Evolutionary conservation across 2,797 vertebrate genomes (phyloP).

Genomic region (Potorous gilbertii): DNA sequence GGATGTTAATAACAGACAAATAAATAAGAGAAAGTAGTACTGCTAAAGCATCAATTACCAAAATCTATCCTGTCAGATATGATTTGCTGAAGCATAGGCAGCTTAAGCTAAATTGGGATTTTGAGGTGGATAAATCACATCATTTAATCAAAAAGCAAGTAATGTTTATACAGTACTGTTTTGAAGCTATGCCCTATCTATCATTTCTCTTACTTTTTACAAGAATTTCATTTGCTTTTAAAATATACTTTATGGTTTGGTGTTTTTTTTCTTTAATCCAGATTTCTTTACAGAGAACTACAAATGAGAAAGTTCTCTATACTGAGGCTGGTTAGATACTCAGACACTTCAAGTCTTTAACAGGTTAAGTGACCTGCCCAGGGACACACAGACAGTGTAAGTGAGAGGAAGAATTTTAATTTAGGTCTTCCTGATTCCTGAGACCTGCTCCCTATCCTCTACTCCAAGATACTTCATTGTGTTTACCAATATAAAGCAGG

Average conservation of each 20-base stretch:
- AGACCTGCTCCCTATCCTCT: background rate
- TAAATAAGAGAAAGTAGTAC: background rate
- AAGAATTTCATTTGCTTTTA: constrained; percentile 34
- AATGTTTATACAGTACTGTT: background rate
- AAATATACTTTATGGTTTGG: background rate
- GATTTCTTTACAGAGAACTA: background rate
- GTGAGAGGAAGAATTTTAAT: background rate
- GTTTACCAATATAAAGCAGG: constrained; percentile 44
- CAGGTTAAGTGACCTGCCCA: background rate
- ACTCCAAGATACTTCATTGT: background rate
- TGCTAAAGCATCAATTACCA: background rate
- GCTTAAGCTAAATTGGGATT: background rate
- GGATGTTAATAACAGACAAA: background rate
- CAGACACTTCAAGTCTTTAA: background rate
- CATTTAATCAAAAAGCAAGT: constrained; percentile 5
- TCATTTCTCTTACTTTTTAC: constrained; percentile 38
- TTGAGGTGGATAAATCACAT: background rate
- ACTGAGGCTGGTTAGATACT: background rate
- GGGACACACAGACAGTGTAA: background rate
- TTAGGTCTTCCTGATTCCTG: background rate
- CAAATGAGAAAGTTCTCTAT: background rate
- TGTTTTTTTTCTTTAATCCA: background rate
- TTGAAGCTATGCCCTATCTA: background rate
- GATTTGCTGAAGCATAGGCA: background rate
- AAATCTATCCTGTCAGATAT: background rate